Conservation (phyloP, 2,888 invertebrate species). For the Lordiphosa fenestrarum region DNA sequence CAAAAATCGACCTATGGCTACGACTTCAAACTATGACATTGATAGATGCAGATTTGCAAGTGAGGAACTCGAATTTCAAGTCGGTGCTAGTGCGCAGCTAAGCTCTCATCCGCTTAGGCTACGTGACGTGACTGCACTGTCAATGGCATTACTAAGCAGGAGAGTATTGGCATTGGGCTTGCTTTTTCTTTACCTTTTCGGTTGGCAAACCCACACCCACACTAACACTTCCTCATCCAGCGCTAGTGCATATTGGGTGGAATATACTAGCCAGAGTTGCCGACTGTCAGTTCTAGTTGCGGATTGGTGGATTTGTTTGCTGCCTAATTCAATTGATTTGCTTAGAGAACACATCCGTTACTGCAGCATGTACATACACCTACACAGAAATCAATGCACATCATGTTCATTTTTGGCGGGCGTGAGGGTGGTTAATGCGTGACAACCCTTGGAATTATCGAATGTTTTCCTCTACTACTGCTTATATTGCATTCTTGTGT, state of each 20-base stretch:
- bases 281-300: slow-evolving; percentile 4
- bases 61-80: too few species aligned
- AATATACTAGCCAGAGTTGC: slow-evolving; percentile 6
- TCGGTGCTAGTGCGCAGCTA: too few species aligned
- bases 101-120: background rate
- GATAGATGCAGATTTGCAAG: too few species aligned
- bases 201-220: slow-evolving; percentile 6
- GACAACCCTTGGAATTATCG: slow-evolving; percentile 48
- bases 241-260: too few species aligned
- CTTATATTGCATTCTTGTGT: slow-evolving; percentile 23
- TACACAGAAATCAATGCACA: slow-evolving; percentile 9
- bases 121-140: slow-evolving; percentile 11
- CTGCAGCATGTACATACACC: slow-evolving; percentile 1
- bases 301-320: slow-evolving; percentile 3
- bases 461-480: slow-evolving; percentile 23
- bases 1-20: too few species aligned
- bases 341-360: too few species aligned
- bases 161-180: slow-evolving; percentile 30
- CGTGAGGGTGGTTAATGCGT: slow-evolving; percentile 28
- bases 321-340: background rate
- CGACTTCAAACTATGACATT: too few species aligned
- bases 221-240: background rate
- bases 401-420: slow-evolving; percentile 18
- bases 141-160: slow-evolving; percentile 6
- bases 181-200: slow-evolving; percentile 21